Percentiles rank a stretch among this genome's conserved stretches.
Evolutionary conservation across 2,888 invertebrate genomes (phyloP).

Genomic region (Neoscelio sp.): DNA sequence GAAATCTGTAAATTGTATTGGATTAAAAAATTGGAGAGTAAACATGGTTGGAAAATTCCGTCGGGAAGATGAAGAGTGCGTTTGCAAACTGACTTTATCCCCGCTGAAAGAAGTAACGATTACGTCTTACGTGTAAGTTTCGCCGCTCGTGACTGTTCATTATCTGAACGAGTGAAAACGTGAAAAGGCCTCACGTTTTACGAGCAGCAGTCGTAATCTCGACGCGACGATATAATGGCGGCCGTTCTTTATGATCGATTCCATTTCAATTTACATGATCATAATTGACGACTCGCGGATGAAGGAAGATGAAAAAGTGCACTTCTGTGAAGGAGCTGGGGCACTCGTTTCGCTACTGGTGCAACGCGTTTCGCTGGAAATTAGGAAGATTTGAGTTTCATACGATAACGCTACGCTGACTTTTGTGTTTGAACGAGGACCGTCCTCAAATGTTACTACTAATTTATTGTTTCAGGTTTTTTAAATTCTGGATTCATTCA

Average conservation of each 20-base stretch:
- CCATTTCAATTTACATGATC: slow-evolving; percentile 46
- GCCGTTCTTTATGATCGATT: slow-evolving; percentile 41
- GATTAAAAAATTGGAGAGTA: too few species aligned
- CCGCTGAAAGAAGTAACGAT: slow-evolving; percentile 5
- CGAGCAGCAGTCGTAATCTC: slow-evolving; percentile 31
- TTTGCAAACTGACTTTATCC: not conserved
- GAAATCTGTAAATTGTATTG: too few species aligned
- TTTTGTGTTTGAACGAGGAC: too few species aligned
- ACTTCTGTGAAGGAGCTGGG: not conserved
- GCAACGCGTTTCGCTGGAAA: too few species aligned
- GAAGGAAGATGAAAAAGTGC: slow-evolving; percentile 16
- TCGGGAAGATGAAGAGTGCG: slow-evolving; percentile 3
- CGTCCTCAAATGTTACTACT: too few species aligned
- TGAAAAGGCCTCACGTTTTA: slow-evolving; percentile 66
- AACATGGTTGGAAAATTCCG: slow-evolving; percentile 10
- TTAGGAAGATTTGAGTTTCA: too few species aligned
- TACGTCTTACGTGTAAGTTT: slow-evolving; percentile 39
- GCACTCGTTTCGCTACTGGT: too few species aligned
- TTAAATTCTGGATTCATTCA: too few species aligned
- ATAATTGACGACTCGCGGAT: slow-evolving; percentile 15
- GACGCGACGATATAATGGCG: slow-evolving; percentile 28
- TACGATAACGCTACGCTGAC: too few species aligned
- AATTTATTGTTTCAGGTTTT: too few species aligned
- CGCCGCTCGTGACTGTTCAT: slow-evolving; percentile 47
- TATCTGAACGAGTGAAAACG: slow-evolving; percentile 61